Base-by-base conservation (phyloP, 1,140 invertebrate genomes). In the Zaprionus kolodkinae region DNA sequence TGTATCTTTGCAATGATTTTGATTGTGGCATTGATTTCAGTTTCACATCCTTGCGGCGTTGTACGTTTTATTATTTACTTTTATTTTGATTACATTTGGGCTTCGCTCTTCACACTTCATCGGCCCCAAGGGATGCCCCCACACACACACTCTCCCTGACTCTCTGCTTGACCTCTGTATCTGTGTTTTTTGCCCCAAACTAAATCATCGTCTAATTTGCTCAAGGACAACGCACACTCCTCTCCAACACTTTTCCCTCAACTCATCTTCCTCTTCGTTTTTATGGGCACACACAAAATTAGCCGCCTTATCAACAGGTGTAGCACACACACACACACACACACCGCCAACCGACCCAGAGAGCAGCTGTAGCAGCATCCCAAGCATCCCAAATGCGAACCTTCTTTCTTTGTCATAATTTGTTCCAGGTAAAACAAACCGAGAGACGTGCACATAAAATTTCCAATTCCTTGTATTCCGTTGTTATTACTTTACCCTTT, bases 11-110 rank as follows among this genome's bases (percentile, higher is more conserved):
- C 74, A 67, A 72, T 72, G 63, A 76, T 76, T 84, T 84, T 79
- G 81, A 80, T 85, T 85, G 81, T 56, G 78, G 81, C 78, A 85
- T 85, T 85, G 81, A 85, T 85, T 80, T 85, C 78, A 85, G 76
- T 85, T 85, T 85, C 30, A 65, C 6, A 6, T 70, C 62, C 76
- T 81, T 50, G n/a, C 64, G 63, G 61, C 64, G n/a, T 9, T 45
- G 40, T 65, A 72, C 79, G 48, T 85, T 76, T 84, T 84, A 85
- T 84, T 84, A 85, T 84, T 84, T 85, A 85, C 69, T 80, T 84
- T 85, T 76, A 80, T 85, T 85, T 80, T 84, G 81, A 84, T 84
- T 84, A 85, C 81, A 70, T 84, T 83, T 69, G 45, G 72, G 61
- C 81, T 71, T 80, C 55, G 64, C 60, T 45, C n/a, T 83, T 83